Percentiles rank a stretch among this genome's conserved stretches.
Conservation (phyloP, 1,140 invertebrate species). For the Zaprionus ghesquierei region DNA sequence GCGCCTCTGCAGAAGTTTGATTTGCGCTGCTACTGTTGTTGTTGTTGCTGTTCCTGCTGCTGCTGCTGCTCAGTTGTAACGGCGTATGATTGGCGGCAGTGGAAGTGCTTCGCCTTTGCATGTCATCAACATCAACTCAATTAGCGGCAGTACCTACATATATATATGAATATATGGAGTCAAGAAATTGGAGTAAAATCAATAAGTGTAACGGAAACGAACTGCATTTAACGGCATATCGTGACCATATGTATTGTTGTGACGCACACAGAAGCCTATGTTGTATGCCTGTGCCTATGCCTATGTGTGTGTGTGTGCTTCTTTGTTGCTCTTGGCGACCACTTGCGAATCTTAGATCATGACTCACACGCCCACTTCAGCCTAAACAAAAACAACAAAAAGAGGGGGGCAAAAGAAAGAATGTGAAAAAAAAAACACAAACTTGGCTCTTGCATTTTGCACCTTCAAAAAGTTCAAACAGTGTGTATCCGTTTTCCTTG, state of each 20-base stretch:
- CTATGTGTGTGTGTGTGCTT: constrained; percentile 1
- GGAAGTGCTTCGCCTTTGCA: constrained; percentile 38
- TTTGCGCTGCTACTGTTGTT: constrained; percentile 5
- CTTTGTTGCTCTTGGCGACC: constrained; percentile 39
- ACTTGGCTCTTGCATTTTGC: constrained; percentile 55
- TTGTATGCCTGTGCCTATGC: background rate
- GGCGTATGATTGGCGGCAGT: constrained; percentile 1
- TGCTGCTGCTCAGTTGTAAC: constrained; percentile 27
- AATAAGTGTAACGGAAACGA: constrained; percentile 42
- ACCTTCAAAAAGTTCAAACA: constrained; percentile 68
- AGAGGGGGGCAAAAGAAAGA: background rate
- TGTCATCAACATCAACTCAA: constrained; percentile 69
- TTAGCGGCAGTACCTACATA: constrained; percentile 45
- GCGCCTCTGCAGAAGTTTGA: background rate
- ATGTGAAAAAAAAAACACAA: constrained; percentile 7
- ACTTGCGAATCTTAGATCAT: constrained; percentile 31
- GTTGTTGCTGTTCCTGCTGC: constrained; percentile 14
- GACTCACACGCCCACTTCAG: constrained; percentile 37
- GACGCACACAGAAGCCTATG: background rate
- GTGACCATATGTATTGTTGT: constrained; percentile 30
- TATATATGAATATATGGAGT: background rate
- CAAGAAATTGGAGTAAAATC: constrained; percentile 58
- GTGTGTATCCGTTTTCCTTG: constrained; percentile 80
- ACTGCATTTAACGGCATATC: constrained; percentile 36
- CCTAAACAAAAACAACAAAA: constrained; percentile 27